Base-by-base conservation (phyloP, 23 tunicate genomes). In the Ciona savignyi region DNA sequence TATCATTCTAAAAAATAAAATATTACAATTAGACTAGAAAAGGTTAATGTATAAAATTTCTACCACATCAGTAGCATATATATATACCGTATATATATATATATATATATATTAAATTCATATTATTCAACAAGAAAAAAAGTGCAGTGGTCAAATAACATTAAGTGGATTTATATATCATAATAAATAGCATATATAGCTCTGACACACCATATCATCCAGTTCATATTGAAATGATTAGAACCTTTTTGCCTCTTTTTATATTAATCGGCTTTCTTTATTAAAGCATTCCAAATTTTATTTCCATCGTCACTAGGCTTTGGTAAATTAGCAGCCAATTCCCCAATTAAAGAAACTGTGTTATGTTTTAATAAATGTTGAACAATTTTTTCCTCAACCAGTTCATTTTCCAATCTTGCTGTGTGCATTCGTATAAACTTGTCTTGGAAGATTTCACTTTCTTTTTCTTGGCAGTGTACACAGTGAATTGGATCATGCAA, bases 311-410 rank as follows among this genome's bases (percentile, higher is more conserved):
- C 67, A 25, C 24, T 63, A n/a, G 67, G 67, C 22, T 25, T 63
- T 4, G 67, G 67, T 63, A 63, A 63, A 63, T 63, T 63, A 9
- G 67, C 15, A 9, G 67, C 67, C 26, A 63, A n/a, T 22, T 63
- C 67, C 26, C 67, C 67, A 63, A 63, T 63, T 63, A 63, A 63
- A 9, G 67, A 9, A 63, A 63, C 28, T 4, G 26, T 63, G 28
- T 63, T 63, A 25, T 63, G 26, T 22, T 63, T 63, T n/a, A 63
- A 25, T 25, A 63, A 63, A 63, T 63, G 67, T 63, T 63, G 4
- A 9, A 4, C 15, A 9, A 63, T 63, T 63, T 63, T 63, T n/a
- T 25, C 28, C 4, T 63, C 24, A 4, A 63, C 22, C 28, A 63
- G 26, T 25, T 63, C 28, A n/a, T 22, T 25, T 22, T 63, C 28